Conservation (phyloP, 2,888 invertebrate genomes). For the Pseudeuparius sepicola region DNA sequence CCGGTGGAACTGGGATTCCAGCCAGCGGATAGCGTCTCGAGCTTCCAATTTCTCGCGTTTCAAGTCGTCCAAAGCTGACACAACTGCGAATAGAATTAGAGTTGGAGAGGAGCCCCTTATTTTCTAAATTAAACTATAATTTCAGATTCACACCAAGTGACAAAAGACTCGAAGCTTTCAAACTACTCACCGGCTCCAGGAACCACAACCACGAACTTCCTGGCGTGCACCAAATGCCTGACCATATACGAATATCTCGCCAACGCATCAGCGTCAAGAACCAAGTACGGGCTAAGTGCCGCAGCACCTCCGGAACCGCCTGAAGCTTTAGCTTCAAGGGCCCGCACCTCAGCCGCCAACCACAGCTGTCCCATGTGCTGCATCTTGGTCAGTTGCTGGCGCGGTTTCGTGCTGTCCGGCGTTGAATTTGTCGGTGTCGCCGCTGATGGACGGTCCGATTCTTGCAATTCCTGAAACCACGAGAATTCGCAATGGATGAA, state of each 20-base stretch:
- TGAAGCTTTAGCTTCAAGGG: slow-evolving; percentile 65
- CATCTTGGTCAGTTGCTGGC: slow-evolving; percentile 48
- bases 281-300: slow-evolving; percentile 72
- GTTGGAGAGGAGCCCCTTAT: too few relatives aligned
- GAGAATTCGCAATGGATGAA: too few relatives aligned
- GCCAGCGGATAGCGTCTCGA: slow-evolving; percentile 87
- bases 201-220: slow-evolving; percentile 78
- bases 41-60: slow-evolving; percentile 78
- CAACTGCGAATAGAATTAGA: slow-evolving; percentile 47
- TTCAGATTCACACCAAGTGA: background rate
- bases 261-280: slow-evolving; percentile 76
- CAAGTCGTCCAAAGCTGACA: slow-evolving; percentile 78
- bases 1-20: slow-evolving; percentile 76
- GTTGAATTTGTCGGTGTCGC: slow-evolving; percentile 15
- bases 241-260: slow-evolving; percentile 67
- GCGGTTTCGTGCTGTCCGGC: slow-evolving; percentile 4
- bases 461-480: slow-evolving; percentile 25
- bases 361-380: slow-evolving; percentile 83
- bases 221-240: slow-evolving; percentile 71
- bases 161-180: slow-evolving; percentile 1
- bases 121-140: too few relatives aligned
- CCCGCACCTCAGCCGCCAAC: slow-evolving; percentile 79
- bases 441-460: slow-evolving; percentile 20
- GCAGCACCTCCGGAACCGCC: slow-evolving; percentile 38
- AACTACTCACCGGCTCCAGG: slow-evolving; percentile 69